Evolutionary conservation across 2,113 vertebrate genomes (phyloP).

Genomic region (Corythornis vintsioides): DNA sequence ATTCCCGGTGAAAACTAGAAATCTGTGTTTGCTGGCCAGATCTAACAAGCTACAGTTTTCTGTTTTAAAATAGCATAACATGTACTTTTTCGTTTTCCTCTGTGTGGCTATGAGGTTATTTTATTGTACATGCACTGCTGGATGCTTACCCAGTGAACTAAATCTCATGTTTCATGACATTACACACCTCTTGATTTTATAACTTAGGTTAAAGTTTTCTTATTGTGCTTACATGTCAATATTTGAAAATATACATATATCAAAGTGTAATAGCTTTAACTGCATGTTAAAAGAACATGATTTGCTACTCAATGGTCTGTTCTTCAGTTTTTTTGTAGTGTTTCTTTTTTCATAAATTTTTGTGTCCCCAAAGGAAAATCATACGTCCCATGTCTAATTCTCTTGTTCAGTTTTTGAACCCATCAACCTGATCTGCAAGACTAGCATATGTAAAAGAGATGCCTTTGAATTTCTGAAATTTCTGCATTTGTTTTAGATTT

Average conservation of each 20-base stretch:
- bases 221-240: not conserved
- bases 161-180: not conserved
- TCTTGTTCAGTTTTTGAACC: not conserved
- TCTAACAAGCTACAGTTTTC: not conserved
- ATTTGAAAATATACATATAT: not conserved
- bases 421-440: not conserved
- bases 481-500: not conserved
- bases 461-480: not conserved
- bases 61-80: not conserved
- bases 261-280: not conserved
- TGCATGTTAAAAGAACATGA: not conserved
- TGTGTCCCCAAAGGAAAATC: not conserved
- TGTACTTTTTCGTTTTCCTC: not conserved
- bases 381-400: not conserved
- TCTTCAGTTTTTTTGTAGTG: not conserved
- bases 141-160: not conserved
- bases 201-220: not conserved
- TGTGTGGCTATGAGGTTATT: not conserved
- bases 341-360: not conserved
- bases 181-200: not conserved
- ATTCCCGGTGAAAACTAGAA: not conserved
- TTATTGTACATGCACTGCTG: fast-evolving
- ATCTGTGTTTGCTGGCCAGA: not conserved
- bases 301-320: not conserved
- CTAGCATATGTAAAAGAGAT: not conserved